Conservation (phyloP, 2,888 invertebrate species). For the Volucella inanis region DNA sequence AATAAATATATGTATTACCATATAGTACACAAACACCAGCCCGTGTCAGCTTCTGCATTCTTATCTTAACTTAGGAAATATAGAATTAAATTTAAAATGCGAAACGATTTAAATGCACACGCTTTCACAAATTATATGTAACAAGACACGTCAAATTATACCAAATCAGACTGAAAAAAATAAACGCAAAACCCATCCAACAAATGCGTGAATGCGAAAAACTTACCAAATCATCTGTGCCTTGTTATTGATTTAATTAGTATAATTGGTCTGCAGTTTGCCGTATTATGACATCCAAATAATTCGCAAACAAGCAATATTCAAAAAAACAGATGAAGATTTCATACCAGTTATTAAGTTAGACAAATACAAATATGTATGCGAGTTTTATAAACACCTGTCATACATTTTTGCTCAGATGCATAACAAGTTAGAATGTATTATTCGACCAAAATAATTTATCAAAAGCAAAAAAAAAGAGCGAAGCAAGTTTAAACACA, state of each 20-base stretch:
- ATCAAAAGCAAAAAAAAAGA: not conserved
- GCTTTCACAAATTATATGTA: conserved; percentile 45
- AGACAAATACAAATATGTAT: not conserved
- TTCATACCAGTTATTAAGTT: not conserved
- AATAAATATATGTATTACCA: too few relatives aligned
- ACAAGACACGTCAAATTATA: not conserved
- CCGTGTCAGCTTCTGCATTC: too few relatives aligned
- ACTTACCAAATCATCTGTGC: not conserved
- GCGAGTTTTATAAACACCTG: not conserved
- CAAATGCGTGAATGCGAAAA: not conserved
- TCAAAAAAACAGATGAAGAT: not conserved
- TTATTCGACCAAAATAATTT: conserved; percentile 1
- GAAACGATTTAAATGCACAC: conserved; percentile 26
- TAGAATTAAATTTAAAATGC: too few relatives aligned
- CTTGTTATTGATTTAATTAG: conserved; percentile 2
- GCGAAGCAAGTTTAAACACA: not conserved
- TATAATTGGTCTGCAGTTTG: not conserved
- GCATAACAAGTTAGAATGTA: conserved; percentile 1
- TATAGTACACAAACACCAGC: too few relatives aligned
- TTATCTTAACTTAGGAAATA: too few relatives aligned
- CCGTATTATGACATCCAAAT: conserved; percentile 6
- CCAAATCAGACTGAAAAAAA: conserved; percentile 2
- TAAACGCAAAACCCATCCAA: not conserved
- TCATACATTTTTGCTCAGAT: not conserved
- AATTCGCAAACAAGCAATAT: not conserved